Evolutionary conservation across 2,113 vertebrate genomes (phyloP), one percentile per base, ranked within the genome.

Genomic region (Melanerpes aurifrons): DNA sequence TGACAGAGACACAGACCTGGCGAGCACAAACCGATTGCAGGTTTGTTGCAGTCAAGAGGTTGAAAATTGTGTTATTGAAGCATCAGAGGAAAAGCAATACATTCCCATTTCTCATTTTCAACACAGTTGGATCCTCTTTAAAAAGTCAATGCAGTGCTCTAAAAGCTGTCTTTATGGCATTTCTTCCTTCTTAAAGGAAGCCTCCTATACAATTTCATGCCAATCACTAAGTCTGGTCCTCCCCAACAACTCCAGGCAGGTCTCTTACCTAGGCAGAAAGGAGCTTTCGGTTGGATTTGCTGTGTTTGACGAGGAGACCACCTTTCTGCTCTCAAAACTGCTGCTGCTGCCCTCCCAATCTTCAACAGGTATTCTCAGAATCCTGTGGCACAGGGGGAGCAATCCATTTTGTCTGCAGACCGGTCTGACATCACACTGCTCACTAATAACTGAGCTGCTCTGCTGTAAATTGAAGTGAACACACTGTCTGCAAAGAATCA

Each of bases 41-140:
- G 37, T 66, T 61, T 91, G 48, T 35, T 82, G 37, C 68, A 80
- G 71, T 67, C 67, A 85, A 73, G 57, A 73, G 47, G 24, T 2
- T 69, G 28, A 91, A 91, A 85, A 92, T 5, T 53, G 24, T 32
- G 35, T 45, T 91, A 89, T 78, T 86, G 57, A 92, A 89, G 37
- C 28, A 64, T 57, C 84, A 71, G 59, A 77, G 75, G 32, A 87
- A 93, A 89, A 87, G 66, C 20, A 87, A 76, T 66, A n/a, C 13
- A 54, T 77, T 69, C 58, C 85, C 43, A 58, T 40, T 77, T 68
- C 32, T 74, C 64, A 93, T 86, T 91, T 93, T 86, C 72, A 80
- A 31, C 45, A 72, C 71, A 61, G 53, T 18, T 32, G 77, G 82
- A 85, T 87, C 22, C 29, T 80, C 31, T 69, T 85, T 91, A 53